Conservation (phyloP, 2,888 invertebrate genomes). For the Oscheius sp. region DNA sequence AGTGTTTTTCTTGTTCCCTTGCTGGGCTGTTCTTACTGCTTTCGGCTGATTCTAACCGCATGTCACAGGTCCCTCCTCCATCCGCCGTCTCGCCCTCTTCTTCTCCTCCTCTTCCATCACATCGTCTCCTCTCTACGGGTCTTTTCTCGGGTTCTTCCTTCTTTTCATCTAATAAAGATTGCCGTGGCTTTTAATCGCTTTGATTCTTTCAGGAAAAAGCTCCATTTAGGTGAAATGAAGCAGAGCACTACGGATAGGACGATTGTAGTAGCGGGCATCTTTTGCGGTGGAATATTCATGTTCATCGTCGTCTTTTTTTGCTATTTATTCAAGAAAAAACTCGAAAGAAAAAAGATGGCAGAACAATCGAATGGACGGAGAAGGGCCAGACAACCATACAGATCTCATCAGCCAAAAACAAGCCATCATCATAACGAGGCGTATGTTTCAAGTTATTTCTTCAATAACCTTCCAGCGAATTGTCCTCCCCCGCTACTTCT, state of each 20-base stretch:
- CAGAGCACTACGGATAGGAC: conserved; percentile 61
- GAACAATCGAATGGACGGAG: conserved; percentile 36
- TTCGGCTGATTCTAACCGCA: conserved; percentile 27
- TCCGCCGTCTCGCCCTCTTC: conserved; percentile 19
- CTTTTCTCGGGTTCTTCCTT: no score
- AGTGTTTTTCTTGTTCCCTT: conserved; percentile 1
- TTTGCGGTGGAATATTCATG: conserved; percentile 64
- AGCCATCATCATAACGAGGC: conserved; percentile 18
- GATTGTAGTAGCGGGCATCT: conserved; percentile 59
- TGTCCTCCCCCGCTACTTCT: conserved; percentile 58
- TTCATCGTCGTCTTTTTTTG: conserved; percentile 65
- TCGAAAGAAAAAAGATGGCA: conserved; percentile 59
- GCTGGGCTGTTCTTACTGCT: conserved; percentile 2
- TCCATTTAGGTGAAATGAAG: conserved; percentile 55
- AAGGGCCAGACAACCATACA: conserved; percentile 43
- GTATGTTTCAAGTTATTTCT: neutral
- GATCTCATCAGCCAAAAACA: conserved; percentile 43
- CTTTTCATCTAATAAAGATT: conserved; percentile 20
- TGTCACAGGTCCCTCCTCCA: conserved; percentile 17
- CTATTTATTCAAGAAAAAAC: conserved; percentile 65
- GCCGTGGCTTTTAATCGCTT: conserved; percentile 3
- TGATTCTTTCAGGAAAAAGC: neutral
- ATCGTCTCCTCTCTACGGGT: conserved; percentile 1
- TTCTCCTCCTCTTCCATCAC: conserved; percentile 1
- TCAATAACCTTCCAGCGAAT: conserved; percentile 36